Evolutionary conservation across 1,140 invertebrate species (phyloP).

Genomic region (Atta cephalotes): DNA sequence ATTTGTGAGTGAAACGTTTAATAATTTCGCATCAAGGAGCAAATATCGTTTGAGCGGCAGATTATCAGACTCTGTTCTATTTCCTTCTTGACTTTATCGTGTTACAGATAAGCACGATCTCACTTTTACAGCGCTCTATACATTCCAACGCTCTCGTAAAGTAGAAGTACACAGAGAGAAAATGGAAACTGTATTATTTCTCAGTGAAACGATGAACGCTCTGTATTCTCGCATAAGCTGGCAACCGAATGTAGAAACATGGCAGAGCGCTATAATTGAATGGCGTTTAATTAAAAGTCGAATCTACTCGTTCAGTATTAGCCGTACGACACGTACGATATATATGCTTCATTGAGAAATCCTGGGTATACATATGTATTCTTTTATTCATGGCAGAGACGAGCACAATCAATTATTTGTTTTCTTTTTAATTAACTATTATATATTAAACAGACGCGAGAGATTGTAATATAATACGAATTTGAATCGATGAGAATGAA

Average conservation of each 20-base stretch:
- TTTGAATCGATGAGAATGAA: too few relatives aligned
- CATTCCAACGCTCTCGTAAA: slow-evolving; percentile 27
- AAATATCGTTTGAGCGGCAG: slow-evolving; percentile 1
- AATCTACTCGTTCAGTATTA: slow-evolving; percentile 64
- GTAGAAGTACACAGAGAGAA: slow-evolving; percentile 23
- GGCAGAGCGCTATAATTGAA: slow-evolving; percentile 75
- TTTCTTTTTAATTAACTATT: too few relatives aligned
- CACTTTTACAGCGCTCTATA: slow-evolving; percentile 22
- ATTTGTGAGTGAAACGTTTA: not conserved
- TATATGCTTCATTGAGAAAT: slow-evolving; percentile 45
- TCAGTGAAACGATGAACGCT: slow-evolving; percentile 53
- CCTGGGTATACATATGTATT: slow-evolving; percentile 38
- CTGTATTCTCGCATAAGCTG: slow-evolving; percentile 23
- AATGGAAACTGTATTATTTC: slow-evolving; percentile 69
- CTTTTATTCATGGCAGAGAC: slow-evolving; percentile 50
- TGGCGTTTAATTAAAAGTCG: slow-evolving; percentile 78
- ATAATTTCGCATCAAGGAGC: not conserved
- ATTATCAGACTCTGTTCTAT: slow-evolving; percentile 2
- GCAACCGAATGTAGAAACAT: slow-evolving; percentile 57
- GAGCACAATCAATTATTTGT: too few relatives aligned
- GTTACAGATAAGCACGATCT: slow-evolving; percentile 27
- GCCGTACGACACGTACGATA: not conserved
- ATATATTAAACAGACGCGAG: too few relatives aligned
- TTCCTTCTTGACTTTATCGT: slow-evolving; percentile 35
- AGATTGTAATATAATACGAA: too few relatives aligned